Evolutionary conservation across 2,888 invertebrate species (phyloP).

Genomic region (Cremastinae sp.): DNA sequence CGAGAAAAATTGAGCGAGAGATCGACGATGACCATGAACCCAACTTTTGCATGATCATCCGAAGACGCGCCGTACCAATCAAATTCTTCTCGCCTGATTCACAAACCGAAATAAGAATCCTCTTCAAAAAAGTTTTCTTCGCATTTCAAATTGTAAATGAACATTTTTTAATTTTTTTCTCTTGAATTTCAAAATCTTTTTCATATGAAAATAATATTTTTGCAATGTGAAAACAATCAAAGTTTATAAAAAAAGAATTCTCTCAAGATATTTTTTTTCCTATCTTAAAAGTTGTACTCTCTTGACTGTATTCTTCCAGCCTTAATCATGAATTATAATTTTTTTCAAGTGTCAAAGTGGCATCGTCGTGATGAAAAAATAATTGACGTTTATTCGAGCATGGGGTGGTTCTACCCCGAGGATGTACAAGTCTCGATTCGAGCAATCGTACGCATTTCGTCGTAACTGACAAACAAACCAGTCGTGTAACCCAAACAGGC

Average conservation of each 20-base stretch:
- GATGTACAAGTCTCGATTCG: constrained; percentile 16
- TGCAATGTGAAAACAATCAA: too few species aligned
- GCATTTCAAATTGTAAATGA: too few species aligned
- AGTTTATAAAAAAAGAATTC: too few species aligned
- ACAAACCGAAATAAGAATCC: neutral
- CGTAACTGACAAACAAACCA: constrained; percentile 66
- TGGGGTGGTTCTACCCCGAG: constrained; percentile 8
- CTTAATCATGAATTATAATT: too few species aligned
- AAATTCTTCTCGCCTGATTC: constrained; percentile 37
- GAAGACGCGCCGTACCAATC: constrained; percentile 17
- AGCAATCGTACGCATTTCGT: constrained; percentile 45
- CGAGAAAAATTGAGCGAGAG: constrained; percentile 37
- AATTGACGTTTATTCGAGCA: neutral
- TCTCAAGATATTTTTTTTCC: too few species aligned
- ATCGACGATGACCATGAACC: constrained; percentile 54
- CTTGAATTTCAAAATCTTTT: too few species aligned
- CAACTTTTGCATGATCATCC: constrained; percentile 53
- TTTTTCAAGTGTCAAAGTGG: too few species aligned
- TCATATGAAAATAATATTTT: too few species aligned
- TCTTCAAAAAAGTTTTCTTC: neutral
- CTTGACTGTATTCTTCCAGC: too few species aligned
- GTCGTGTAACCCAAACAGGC: constrained; percentile 74
- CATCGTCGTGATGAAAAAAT: too few species aligned
- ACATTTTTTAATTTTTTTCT: neutral
- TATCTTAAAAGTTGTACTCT: too few species aligned